Percentiles rank a stretch among this genome's conserved stretches.
phyloP scores from a whole-genome alignment of 1,140 invertebrate species.

The Drosophila gunungcola region DNA sequence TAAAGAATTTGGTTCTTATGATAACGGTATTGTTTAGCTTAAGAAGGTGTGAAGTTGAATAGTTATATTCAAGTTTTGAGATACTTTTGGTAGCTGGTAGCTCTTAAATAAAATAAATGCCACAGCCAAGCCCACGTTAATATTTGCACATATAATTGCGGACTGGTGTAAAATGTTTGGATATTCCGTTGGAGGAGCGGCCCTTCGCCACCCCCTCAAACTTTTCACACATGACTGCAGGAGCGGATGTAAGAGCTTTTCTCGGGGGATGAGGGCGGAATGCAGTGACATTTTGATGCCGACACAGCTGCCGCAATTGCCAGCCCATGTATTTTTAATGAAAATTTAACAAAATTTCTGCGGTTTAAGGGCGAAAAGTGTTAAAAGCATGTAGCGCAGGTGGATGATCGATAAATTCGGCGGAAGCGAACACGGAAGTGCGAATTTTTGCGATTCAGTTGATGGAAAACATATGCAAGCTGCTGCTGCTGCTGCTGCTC shows the following conservation, averaged over 20 bases:
- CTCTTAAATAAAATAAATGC: slow-evolving; percentile 8
- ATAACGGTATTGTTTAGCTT: too few relatives aligned
- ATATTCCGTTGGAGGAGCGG: slow-evolving; percentile 25
- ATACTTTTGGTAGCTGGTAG: not conserved
- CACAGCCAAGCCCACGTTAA: slow-evolving; percentile 15
- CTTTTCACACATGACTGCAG: slow-evolving; percentile 46
- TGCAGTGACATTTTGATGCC: slow-evolving; percentile 68
- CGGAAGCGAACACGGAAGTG: slow-evolving; percentile 69
- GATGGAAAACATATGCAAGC: slow-evolving; percentile 69
- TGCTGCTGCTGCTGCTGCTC: slow-evolving; percentile 38
- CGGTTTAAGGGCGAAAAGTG: slow-evolving; percentile 79
- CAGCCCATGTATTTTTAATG: slow-evolving; percentile 73
- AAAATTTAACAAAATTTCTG: slow-evolving; percentile 75
- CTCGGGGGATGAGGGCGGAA: slow-evolving; percentile 17
- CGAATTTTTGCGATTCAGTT: slow-evolving; percentile 75
- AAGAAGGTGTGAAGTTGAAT: too few relatives aligned
- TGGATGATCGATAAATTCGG: slow-evolving; percentile 50
- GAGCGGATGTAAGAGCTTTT: slow-evolving; percentile 55
- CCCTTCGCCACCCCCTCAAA: not conserved
- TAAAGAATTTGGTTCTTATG: too few relatives aligned
- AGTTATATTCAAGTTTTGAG: not conserved
- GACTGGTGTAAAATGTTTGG: slow-evolving; percentile 60
- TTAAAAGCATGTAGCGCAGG: slow-evolving; percentile 29
- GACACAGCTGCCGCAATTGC: slow-evolving; percentile 58
- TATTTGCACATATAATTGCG: slow-evolving; percentile 77